Percentiles rank a stretch among this genome's conserved stretches.
These are phyloP conservation scores for Cotesia typhae DNA, from an alignment of 1,140 invertebrate genomes.

Conservation along the genomic window DNA sequence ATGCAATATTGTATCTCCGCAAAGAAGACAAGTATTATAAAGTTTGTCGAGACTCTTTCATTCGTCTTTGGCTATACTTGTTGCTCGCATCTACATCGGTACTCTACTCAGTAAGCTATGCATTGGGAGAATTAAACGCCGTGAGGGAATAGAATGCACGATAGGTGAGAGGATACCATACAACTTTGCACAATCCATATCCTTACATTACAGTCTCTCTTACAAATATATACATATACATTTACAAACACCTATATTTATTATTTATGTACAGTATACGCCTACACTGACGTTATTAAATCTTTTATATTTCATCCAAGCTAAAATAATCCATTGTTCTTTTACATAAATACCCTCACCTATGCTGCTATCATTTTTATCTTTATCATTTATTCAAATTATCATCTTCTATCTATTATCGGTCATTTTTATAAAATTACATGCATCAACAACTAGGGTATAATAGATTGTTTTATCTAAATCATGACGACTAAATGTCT, in stretches of 20 bases:
- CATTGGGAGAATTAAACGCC: neutral
- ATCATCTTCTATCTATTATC: neutral
- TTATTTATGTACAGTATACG: slow-evolving; percentile 3
- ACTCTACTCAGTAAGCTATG: too few relatives aligned
- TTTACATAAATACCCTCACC: slow-evolving; percentile 14
- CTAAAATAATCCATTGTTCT: slow-evolving; percentile 34
- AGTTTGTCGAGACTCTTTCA: neutral
- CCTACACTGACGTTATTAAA: too few relatives aligned
- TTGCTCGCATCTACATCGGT: neutral
- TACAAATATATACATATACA: neutral
- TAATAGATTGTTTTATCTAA: too few relatives aligned
- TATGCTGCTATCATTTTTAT: neutral
- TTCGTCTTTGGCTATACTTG: neutral
- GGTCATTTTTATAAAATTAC: neutral
- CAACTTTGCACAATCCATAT: slow-evolving; percentile 42
- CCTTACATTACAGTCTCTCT: slow-evolving; percentile 23
- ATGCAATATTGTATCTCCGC: too few relatives aligned
- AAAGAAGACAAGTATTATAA: too few relatives aligned
- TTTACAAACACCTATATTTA: slow-evolving; percentile 19
- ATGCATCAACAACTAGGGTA: too few relatives aligned
- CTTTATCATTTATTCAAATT: neutral
- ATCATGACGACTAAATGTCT: slow-evolving; percentile 21
- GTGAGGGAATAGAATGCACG: slow-evolving; percentile 28
- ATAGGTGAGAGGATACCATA: slow-evolving; percentile 28
- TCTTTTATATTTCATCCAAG: too few relatives aligned